Evolutionary conservation across 2,797 vertebrate species (phyloP).

Genomic region (Leptatherina wallacei): DNA sequence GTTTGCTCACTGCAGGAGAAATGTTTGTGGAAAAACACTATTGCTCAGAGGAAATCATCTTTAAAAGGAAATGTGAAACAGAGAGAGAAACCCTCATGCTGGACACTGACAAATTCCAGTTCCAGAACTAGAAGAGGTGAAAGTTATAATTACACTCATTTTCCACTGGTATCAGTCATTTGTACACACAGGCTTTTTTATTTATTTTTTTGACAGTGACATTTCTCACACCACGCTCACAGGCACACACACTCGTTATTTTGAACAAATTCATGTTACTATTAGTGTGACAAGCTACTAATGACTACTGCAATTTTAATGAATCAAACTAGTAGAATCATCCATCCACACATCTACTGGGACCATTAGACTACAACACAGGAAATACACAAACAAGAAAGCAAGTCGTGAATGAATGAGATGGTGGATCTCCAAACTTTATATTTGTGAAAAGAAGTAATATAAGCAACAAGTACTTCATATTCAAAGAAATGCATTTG

Average conservation of each 20-base stretch:
- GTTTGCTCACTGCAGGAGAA: constrained; percentile 1
- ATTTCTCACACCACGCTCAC: constrained; percentile 29
- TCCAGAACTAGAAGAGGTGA: constrained; percentile 11
- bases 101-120: constrained; percentile 14
- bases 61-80: background rate
- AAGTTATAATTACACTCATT: constrained; percentile 17
- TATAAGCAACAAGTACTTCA: constrained; percentile 18
- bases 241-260: constrained; percentile 36
- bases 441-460: background rate
- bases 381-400: constrained; percentile 28
- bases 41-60: constrained; percentile 23
- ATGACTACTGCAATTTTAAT: constrained; percentile 65
- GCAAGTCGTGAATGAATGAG: constrained; percentile 6
- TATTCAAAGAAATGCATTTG: constrained; percentile 24
- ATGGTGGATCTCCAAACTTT: background rate
- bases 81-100: background rate
- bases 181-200: constrained; percentile 18
- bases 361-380: constrained; percentile 12
- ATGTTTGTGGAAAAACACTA: constrained; percentile 8
- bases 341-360: constrained; percentile 35
- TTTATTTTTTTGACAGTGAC: constrained; percentile 31
- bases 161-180: constrained; percentile 29
- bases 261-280: constrained; percentile 48
- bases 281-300: constrained; percentile 45
- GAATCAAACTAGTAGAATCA: constrained; percentile 45